Percentiles rank a stretch among this genome's conserved stretches.
These are phyloP conservation scores for Phyllotreta cruciferae DNA, from an alignment of 2,888 invertebrate species.

Conservation along the genomic window DNA sequence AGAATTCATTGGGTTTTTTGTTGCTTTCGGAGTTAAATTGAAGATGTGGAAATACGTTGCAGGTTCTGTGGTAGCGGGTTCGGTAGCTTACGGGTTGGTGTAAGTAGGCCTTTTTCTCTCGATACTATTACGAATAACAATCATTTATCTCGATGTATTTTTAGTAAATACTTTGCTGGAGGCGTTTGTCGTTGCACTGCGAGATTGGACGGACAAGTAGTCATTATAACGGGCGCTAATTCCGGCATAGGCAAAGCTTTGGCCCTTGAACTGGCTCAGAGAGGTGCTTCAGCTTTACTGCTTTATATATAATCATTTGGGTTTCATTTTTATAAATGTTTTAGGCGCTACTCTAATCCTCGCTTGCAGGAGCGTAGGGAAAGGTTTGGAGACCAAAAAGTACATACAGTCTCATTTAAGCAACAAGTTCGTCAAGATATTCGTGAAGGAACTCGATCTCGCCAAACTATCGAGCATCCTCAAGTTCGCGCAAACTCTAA, in stretches of 20 bases:
- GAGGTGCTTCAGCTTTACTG: constrained; percentile 51
- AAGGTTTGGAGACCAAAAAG: constrained; percentile 59
- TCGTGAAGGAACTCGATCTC: constrained; percentile 56
- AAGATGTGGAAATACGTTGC: constrained; percentile 56
- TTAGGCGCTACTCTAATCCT: constrained; percentile 63
- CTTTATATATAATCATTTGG: not conserved
- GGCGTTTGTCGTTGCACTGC: constrained; percentile 54
- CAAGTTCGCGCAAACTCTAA: constrained; percentile 54
- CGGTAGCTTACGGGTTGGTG: constrained; percentile 54
- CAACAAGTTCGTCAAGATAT: constrained; percentile 48
- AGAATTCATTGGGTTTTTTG: constrained; percentile 9
- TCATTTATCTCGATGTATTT: constrained; percentile 29
- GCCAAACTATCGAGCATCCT: constrained; percentile 56
- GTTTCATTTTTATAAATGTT: constrained; percentile 9
- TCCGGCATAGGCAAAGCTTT: constrained; percentile 67
- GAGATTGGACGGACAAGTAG: constrained; percentile 59
- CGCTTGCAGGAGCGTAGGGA: constrained; percentile 63
- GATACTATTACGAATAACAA: constrained; percentile 20
- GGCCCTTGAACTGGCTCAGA: constrained; percentile 62
- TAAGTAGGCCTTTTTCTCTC: constrained; percentile 49
- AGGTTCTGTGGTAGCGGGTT: constrained; percentile 52
- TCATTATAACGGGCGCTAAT: constrained; percentile 68
- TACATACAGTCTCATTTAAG: constrained; percentile 55
- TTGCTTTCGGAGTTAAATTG: constrained; percentile 16
- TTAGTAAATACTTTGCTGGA: constrained; percentile 58